Evolutionary conservation across 2,797 vertebrate genomes (phyloP).

Genomic region (Channa striata): DNA sequence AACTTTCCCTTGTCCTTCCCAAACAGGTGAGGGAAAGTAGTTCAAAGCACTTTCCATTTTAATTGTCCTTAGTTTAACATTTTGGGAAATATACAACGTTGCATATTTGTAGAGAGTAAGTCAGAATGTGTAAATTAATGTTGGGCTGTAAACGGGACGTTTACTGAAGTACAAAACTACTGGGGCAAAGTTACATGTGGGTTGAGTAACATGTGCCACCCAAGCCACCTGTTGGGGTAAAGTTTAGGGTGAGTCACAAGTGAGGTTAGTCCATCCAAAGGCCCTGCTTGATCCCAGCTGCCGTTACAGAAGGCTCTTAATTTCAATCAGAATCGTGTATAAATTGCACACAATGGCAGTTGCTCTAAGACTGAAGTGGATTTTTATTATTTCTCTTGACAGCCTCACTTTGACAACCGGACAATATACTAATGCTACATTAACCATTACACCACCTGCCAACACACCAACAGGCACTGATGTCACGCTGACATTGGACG

Average conservation of each 20-base stretch:
- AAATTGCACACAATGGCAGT: background rate
- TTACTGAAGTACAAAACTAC: no score
- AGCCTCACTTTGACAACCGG: constrained; percentile 66
- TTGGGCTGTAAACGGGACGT: no score
- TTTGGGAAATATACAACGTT: background rate
- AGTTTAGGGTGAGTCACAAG: background rate
- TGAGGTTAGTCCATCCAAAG: background rate
- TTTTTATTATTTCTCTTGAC: constrained; percentile 19
- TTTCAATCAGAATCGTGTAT: no score
- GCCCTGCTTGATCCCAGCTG: no score
- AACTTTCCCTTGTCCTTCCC: constrained; percentile 55
- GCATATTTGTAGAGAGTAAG: no score
- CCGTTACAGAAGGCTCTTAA: background rate
- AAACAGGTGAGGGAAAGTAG: constrained; percentile 33
- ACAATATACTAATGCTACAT: constrained; percentile 40
- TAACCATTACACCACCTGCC: constrained; percentile 68
- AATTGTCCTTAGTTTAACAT: background rate
- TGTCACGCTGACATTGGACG: constrained; percentile 78
- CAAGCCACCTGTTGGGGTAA: background rate
- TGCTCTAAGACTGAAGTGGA: background rate
- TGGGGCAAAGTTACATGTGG: background rate
- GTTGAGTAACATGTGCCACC: background rate
- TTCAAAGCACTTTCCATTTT: background rate
- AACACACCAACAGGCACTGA: constrained; percentile 76
- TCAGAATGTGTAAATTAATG: no score